Evolutionary conservation across 2,888 invertebrate genomes (phyloP).

Genomic region (Agrochola macilenta): DNA sequence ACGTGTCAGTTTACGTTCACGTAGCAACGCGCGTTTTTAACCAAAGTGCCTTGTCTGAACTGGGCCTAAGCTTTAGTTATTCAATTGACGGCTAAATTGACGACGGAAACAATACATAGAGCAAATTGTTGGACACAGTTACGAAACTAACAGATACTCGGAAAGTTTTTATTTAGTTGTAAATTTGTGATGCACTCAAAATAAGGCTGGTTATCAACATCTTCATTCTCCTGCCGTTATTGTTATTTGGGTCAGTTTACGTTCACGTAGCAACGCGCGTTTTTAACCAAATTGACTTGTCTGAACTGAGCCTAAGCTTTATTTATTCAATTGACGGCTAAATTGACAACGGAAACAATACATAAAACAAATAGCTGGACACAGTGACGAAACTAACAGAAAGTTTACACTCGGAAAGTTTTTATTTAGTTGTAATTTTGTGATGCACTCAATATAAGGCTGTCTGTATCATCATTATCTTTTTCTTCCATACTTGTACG

Average conservation of each 20-base stretch:
- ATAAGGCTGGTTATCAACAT: no score
- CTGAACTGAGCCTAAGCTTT: conserved; percentile 2
- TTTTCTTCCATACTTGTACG: no score
- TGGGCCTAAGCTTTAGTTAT: conserved; percentile 32
- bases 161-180: conserved; percentile 17
- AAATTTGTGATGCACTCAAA: neutral
- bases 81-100: conserved; percentile 59
- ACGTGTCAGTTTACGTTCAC: neutral
- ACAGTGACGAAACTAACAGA: conserved; percentile 16
- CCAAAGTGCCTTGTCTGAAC: neutral
- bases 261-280: neutral
- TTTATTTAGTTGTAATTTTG: no score
- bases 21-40: neutral
- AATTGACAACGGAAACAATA: conserved; percentile 59
- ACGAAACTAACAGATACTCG: conserved; percentile 10
- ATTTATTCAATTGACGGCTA: conserved; percentile 54
- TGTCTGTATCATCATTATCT: no score
- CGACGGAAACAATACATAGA: conserved; percentile 54
- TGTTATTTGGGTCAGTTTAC: no score
- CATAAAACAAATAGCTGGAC: conserved; percentile 44
- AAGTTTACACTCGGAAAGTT: conserved; percentile 1
- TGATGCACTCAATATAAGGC: no score
- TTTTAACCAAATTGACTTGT: neutral
- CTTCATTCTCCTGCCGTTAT: no score
- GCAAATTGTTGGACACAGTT: conserved; percentile 33